Base-by-base conservation (phyloP, 2,888 invertebrate genomes). In the Cheilosia urbana region DNA sequence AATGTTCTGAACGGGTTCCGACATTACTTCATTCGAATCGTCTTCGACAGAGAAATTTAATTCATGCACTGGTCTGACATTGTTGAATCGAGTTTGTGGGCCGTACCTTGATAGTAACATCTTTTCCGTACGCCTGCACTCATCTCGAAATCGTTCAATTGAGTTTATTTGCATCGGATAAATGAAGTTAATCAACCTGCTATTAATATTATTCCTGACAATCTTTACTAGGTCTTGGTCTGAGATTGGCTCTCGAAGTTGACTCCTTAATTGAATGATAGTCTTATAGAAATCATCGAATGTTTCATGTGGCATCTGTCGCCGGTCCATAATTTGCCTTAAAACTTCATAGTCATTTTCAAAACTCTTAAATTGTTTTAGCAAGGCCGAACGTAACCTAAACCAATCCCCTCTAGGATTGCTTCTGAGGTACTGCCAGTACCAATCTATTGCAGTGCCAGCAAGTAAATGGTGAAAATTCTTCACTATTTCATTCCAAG, bases 301-400 rank as follows among this genome's bases (percentile, higher is more conserved):
- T 3, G 40, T 17, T 7, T 83, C 83, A 7, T 60, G 19, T 0
- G 13, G 9, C 30, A 24, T 17, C 11, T 82, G 82, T 21, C 37
- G 53, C 42, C 77, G 57, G 58, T 78, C 73, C 4, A 49, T 19
- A 5, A 73, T 27, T 13, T 77, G 71, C 5, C 66, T 19, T 62
- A 82, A 62, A 0, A 71, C 13, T 21, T 82, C 82, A 40, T 71
- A 76, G 34, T 82, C 65, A 7, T 53, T 65, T 1, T 66, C 45
- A 0, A 83, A n/a, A n/a, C n/a, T n/a, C n/a, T n/a, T n/a, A n/a
- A n/a, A n/a, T n/a, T n/a, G n/a, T n/a, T n/a, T n/a, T n/a, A n/a
- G n/a, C n/a, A n/a, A n/a, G n/a, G n/a, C n/a, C n/a, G n/a, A n/a
- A n/a, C n/a, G n/a, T n/a, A n/a, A n/a, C n/a, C n/a, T n/a, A n/a